Evolutionary conservation across 2,888 invertebrate genomes (phyloP), one percentile per base, ranked within the genome.

Genomic region (Cantharis lateralis): DNA sequence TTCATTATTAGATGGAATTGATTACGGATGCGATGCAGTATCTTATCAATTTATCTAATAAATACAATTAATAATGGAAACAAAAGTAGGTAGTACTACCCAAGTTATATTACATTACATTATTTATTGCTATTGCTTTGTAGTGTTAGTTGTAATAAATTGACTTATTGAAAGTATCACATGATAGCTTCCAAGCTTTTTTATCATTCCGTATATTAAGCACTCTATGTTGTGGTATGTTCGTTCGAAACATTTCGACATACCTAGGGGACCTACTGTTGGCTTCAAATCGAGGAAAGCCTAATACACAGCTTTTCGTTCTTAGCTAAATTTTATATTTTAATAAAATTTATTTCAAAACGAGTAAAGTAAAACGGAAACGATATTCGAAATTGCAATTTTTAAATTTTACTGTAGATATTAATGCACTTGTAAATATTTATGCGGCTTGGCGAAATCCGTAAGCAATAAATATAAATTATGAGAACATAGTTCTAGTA

Each of bases 1-100:
- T 62, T 20, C 28, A 69, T 69, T 69, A 71, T 70, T 24, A 66
- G 66, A 75, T 75, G 61, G 32, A 20, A 62, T 61, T 20, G 48
- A 48, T 48, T 48, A 48, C 48, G 7, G 48, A 48, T n/a, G 48
- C 48, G 48, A 48, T 48, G 48, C 48, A 48, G 48, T 48, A 48
- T 48, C 48, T 48, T 66, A 66, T 66, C 64, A 66, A 66, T 66
- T 66, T 66, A 66, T 66, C 64, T 66, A 66, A 66, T 48, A 48
- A 48, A 48, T 48, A 48, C 48, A 48, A 48, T 48, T 48, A 48
- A 48, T 48, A 48, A 48, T 48, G 48, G 48, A 48, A 48, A 48
- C 48, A 48, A n/a, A 48, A 48, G 48, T 48, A 48, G 24, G 9
- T 9, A 24, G 24, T 24, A 24, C 24, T 24, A 24, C 48, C 48